Conservation (phyloP, 2,888 invertebrate species). For the Polydrusus cervinus region DNA sequence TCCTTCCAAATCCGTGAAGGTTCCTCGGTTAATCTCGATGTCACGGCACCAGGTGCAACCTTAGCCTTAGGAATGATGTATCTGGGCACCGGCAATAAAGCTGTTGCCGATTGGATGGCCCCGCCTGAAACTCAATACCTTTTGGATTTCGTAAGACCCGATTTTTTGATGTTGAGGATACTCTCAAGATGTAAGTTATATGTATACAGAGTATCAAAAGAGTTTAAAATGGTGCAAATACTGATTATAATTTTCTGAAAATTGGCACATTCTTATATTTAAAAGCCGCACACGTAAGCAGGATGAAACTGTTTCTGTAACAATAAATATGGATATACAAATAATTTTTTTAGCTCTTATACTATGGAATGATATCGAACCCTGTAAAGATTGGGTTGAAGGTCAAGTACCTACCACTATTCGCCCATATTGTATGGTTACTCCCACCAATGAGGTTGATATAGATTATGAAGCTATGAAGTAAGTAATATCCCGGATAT, state of each 20-base stretch:
- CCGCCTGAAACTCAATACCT: conserved; percentile 93
- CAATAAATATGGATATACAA: too few relatives aligned
- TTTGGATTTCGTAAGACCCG: conserved; percentile 93
- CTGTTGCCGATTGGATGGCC: conserved; percentile 92
- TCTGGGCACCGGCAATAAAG: conserved; percentile 86
- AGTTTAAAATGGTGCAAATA: too few relatives aligned
- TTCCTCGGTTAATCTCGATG: conserved; percentile 93
- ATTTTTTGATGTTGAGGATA: conserved; percentile 88
- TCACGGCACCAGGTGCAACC: conserved; percentile 96
- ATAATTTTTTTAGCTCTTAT: conserved; percentile 79
- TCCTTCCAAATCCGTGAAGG: conserved; percentile 93
- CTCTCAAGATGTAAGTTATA: conserved; percentile 79
- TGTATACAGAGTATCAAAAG: too few relatives aligned
- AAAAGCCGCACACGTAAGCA: too few relatives aligned
- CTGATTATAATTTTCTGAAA: too few relatives aligned
- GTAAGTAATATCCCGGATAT: conserved; percentile 72
- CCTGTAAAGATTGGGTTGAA: conserved; percentile 89
- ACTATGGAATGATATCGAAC: conserved; percentile 89
- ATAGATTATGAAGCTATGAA: conserved; percentile 96
- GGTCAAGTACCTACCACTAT: conserved; percentile 86
- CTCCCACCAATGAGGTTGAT: conserved; percentile 78
- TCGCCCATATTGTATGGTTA: conserved; percentile 84
- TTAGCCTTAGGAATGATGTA: conserved; percentile 95
- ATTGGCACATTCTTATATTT: too few relatives aligned
- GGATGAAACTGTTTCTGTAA: too few relatives aligned